These are phyloP conservation scores for Chrysemys picta DNA, from an alignment of 2,113 vertebrate genomes.

Conservation along the genomic window DNA sequence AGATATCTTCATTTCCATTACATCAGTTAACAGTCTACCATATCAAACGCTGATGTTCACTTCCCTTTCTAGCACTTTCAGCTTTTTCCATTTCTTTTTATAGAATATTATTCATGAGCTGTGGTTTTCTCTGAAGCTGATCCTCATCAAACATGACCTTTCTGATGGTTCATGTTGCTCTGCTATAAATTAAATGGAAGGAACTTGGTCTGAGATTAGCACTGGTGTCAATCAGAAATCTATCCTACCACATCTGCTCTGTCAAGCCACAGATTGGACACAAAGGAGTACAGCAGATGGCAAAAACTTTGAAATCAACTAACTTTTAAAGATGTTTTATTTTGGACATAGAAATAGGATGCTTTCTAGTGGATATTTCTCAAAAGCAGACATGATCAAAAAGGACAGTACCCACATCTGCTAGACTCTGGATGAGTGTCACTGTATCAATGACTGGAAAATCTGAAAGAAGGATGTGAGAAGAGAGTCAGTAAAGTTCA, in stretches of 20 bases:
- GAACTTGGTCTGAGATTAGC: neutral
- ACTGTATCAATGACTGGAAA: neutral
- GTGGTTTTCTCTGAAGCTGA: neutral
- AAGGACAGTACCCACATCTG: neutral
- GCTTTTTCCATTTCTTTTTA: neutral
- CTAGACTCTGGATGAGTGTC: rapidly evolving
- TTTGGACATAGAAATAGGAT: rapidly evolving
- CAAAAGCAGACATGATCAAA: neutral
- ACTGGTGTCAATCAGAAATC: neutral
- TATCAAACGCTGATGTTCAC: neutral
- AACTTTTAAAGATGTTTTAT: neutral
- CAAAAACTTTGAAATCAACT: neutral
- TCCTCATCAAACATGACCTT: conserved; percentile 43
- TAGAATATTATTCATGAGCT: conserved; percentile 6
- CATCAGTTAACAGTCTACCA: neutral
- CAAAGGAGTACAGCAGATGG: neutral
- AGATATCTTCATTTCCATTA: neutral
- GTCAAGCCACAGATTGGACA: neutral
- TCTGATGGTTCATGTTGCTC: neutral
- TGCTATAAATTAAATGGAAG: neutral
- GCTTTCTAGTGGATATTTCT: rapidly evolving
- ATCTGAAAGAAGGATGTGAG: rapidly evolving
- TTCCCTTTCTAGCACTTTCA: neutral
- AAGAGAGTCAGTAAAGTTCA: neutral
- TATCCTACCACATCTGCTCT: neutral